These are phyloP conservation scores for Xestia ashworthii DNA, from an alignment of 2,888 invertebrate species.

Conservation along the genomic window DNA sequence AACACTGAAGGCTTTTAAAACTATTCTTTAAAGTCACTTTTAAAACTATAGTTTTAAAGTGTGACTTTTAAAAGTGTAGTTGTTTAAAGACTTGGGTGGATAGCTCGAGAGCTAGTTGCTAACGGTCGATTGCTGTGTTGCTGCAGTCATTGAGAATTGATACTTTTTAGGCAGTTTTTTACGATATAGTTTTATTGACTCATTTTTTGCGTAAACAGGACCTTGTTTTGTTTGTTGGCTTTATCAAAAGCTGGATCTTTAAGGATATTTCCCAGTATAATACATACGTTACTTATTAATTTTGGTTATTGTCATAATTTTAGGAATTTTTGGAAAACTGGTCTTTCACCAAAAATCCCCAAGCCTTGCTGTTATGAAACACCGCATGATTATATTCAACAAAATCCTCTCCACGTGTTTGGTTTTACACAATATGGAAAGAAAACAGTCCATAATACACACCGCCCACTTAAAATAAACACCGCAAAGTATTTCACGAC, in stretches of 20 bases:
- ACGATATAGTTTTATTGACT: background rate
- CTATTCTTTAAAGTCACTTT: conserved; percentile 39
- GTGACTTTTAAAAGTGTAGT: conserved; percentile 28
- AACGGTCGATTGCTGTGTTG: background rate
- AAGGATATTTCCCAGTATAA: background rate
- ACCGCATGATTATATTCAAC: background rate
- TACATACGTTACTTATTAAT: background rate
- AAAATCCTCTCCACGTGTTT: conserved; percentile 3
- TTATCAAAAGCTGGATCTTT: background rate
- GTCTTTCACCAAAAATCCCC: background rate
- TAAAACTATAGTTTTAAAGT: conserved; percentile 40
- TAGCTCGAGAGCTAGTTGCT: conserved; percentile 4
- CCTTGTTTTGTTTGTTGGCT: background rate
- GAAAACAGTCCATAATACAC: background rate
- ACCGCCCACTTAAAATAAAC: conserved; percentile 24
- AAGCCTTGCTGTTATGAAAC: background rate
- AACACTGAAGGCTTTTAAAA: conserved; percentile 34
- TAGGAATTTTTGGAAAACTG: background rate
- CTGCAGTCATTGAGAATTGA: background rate
- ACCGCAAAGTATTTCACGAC: conserved; percentile 15
- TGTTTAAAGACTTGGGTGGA: conserved; percentile 9
- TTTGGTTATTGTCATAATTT: background rate
- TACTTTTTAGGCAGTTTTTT: background rate
- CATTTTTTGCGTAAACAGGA: background rate
- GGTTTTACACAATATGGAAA: background rate